Percentiles rank a stretch among this genome's conserved stretches.
Conservation (phyloP, 2,888 invertebrate species). For the Conistra vaccinii region DNA sequence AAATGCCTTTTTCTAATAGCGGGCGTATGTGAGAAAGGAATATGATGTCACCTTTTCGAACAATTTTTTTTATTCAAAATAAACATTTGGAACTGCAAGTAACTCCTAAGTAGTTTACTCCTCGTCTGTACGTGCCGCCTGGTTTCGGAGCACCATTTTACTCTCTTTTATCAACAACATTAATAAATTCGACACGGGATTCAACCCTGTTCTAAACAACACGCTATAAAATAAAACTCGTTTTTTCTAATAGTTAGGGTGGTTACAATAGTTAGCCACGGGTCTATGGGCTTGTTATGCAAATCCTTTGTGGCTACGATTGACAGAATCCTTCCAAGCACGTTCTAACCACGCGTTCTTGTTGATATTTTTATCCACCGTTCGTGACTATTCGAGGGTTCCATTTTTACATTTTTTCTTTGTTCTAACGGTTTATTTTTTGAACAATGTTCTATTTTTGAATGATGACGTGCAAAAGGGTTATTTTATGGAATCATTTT, state of each 20-base stretch:
- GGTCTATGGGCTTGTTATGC: slow-evolving; percentile 45
- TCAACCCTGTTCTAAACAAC: slow-evolving; percentile 1
- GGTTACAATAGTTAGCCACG: slow-evolving; percentile 14
- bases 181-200: neutral
- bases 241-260: slow-evolving; percentile 28
- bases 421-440: slow-evolving; percentile 30
- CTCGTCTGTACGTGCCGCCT: no score
- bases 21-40: no score
- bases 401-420: slow-evolving; percentile 25
- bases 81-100: no score
- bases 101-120: no score
- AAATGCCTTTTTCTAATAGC: no score
- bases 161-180: neutral
- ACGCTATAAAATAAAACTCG: neutral
- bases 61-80: no score
- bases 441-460: slow-evolving; percentile 22
- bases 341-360: slow-evolving; percentile 47
- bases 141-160: no score
- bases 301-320: slow-evolving; percentile 33
- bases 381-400: slow-evolving; percentile 49
- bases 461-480: neutral
- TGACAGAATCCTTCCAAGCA: slow-evolving; percentile 47
- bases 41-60: no score
- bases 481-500: neutral
- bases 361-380: slow-evolving; percentile 53